A percentile compares a stretch with the other conserved stretches of the same genome.
Conservation (phyloP, 23 tunicate species). For the Clavelina lepadiformis region DNA sequence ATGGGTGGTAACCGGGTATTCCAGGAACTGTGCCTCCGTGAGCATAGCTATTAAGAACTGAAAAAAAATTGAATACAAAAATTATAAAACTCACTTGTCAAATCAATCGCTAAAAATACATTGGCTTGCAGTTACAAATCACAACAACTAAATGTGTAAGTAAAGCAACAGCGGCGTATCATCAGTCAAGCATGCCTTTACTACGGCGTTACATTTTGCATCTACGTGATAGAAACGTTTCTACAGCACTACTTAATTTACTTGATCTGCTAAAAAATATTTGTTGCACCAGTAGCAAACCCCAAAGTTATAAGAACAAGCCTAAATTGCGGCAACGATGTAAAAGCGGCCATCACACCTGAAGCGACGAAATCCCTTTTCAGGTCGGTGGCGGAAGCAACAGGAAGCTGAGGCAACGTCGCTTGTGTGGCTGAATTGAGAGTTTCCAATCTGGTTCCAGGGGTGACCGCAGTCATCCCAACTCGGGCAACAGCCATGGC, state of each 20-base stretch:
- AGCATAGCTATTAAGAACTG: constrained; percentile 61
- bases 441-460: constrained; percentile 32
- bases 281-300: no score
- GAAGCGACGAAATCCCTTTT: constrained; percentile 67
- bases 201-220: neutral
- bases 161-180: no score
- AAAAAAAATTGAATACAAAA: constrained; percentile 1
- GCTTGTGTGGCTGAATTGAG: constrained; percentile 38
- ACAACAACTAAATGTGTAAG: no score
- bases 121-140: neutral
- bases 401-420: constrained; percentile 11
- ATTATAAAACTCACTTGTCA: neutral
- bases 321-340: no score
- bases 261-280: no score
- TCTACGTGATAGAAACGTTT: neutral
- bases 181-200: neutral
- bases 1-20: constrained; percentile 54
- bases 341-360: constrained; percentile 41
- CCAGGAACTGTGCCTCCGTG: constrained; percentile 22
- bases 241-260: no score
- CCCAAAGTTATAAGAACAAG: no score
- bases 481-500: constrained; percentile 33
- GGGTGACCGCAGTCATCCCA: constrained; percentile 19
- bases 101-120: neutral
- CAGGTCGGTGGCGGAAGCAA: constrained; percentile 21